Percentiles rank a stretch among this genome's conserved stretches.
These are phyloP conservation scores for Drosophila kanapiae DNA, from an alignment of 1,140 invertebrate species.

Conservation along the genomic window DNA sequence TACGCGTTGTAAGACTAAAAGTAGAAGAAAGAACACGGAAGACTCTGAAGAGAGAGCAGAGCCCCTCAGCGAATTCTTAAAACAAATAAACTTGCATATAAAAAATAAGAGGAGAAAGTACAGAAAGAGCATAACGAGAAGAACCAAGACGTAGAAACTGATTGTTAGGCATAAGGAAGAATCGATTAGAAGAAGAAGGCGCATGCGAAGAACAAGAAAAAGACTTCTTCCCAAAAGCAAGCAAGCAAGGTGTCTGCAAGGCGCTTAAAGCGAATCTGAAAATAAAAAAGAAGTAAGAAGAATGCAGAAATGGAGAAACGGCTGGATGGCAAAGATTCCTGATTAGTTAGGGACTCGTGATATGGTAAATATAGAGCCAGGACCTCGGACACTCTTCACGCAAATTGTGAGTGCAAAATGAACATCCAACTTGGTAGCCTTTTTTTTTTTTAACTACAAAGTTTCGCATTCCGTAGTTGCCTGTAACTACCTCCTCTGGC, in stretches of 20 bases:
- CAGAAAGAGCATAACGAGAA: too few species aligned
- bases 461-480: too few species aligned
- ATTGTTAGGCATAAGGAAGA: background rate
- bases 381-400: background rate
- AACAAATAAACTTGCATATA: background rate
- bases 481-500: too few species aligned
- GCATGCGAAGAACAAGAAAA: constrained; percentile 3
- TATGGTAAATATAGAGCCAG: constrained; percentile 8
- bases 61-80: background rate
- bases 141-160: background rate
- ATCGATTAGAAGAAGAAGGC: background rate
- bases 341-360: constrained; percentile 10
- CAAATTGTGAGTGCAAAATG: too few species aligned
- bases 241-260: too few species aligned
- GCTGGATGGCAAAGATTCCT: background rate
- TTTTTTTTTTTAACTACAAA: too few species aligned
- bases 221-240: too few species aligned
- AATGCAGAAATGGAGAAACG: too few species aligned
- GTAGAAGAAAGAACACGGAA: background rate
- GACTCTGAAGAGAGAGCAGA: background rate
- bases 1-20: background rate
- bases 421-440: too few species aligned
- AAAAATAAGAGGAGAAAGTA: background rate
- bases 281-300: background rate
- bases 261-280: constrained; percentile 17